Evolutionary conservation across 2,113 vertebrate genomes (phyloP).

Genomic region (Crotalus viridis): DNA sequence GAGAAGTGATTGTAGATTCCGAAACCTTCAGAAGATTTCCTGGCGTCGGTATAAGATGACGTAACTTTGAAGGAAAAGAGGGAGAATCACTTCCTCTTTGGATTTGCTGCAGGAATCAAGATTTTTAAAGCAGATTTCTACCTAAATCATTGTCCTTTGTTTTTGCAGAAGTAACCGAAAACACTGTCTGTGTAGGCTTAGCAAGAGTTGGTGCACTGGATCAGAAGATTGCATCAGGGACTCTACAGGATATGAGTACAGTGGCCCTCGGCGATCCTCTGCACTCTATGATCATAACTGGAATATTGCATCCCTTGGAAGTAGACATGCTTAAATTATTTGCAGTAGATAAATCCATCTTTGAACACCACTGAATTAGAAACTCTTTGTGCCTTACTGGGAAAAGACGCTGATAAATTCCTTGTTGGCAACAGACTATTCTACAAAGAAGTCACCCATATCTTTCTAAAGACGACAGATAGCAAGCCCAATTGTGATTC

Average conservation of each 20-base stretch:
- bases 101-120: not conserved
- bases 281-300: conserved; percentile 88
- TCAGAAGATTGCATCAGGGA: conserved; percentile 80
- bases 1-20: conserved; percentile 44
- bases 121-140: not conserved
- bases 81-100: not conserved
- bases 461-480: not conserved
- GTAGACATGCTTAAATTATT: conserved; percentile 88
- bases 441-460: not conserved
- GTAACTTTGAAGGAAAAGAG: too few species aligned
- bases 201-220: conserved; percentile 86
- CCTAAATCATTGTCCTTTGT: not conserved
- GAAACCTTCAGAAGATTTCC: not conserved
- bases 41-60: too few species aligned
- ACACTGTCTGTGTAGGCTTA: conserved; percentile 78
- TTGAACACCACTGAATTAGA: conserved; percentile 47
- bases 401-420: not conserved
- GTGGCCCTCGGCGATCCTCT: conserved; percentile 85
- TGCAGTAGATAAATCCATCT: conserved; percentile 66
- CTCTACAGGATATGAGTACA: conserved; percentile 78
- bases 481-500: not conserved
- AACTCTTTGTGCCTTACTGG: not conserved
- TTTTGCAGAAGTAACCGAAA: conserved; percentile 70
- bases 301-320: conserved; percentile 89
- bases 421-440: not conserved